phyloP scores from a whole-genome alignment of 2,113 vertebrate genomes.

The Condylura cristata region DNA sequence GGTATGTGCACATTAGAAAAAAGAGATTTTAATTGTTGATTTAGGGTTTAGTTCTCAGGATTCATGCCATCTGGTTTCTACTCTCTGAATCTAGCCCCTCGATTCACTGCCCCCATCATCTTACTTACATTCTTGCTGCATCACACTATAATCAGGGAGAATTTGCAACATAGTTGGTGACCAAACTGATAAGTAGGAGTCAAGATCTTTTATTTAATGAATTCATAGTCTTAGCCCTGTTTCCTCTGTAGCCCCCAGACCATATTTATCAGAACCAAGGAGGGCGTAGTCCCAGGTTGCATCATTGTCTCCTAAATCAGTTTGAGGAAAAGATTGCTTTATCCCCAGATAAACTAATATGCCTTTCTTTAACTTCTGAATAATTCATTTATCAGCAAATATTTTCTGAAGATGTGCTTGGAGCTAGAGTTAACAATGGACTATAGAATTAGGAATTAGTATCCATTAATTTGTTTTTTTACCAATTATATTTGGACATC shows the following conservation, averaged over 20 bases:
- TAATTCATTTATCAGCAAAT: conserved; percentile 54
- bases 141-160: neutral
- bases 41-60: conserved; percentile 31
- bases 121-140: neutral
- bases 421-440: conserved; percentile 11
- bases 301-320: conserved; percentile 14
- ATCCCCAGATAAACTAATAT: conserved; percentile 33
- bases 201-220: neutral
- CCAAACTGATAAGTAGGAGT: neutral
- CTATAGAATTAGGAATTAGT: neutral
- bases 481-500: neutral
- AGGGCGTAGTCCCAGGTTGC: neutral
- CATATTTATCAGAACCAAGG: neutral
- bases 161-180: neutral
- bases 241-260: neutral
- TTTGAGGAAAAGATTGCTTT: conserved; percentile 8
- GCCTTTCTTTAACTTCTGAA: conserved; percentile 34
- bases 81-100: conserved; percentile 1
- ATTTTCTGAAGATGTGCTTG: conserved; percentile 36
- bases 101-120: neutral
- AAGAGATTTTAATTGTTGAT: conserved; percentile 25
- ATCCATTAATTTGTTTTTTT: conserved; percentile 29
- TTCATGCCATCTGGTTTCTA: conserved; percentile 25
- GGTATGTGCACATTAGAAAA: neutral
- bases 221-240: neutral